Evolutionary conservation across 2,888 invertebrate genomes (phyloP), one percentile per base, ranked within the genome.

Genomic region (Chaitophorus viminalis): DNA sequence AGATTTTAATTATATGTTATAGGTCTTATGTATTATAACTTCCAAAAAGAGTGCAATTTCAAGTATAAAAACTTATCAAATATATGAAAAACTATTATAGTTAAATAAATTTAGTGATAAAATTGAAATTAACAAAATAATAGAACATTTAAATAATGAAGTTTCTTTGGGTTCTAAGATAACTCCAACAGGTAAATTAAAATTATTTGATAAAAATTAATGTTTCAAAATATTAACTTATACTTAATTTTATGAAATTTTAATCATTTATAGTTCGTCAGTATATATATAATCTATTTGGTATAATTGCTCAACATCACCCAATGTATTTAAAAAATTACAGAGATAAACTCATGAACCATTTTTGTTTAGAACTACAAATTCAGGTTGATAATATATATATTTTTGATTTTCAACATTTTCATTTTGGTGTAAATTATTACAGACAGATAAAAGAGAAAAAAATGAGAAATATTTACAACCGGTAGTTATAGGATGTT

Each of bases 301-400:
- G 75, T 39, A 29, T 83, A 39, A 83, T 83, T 75, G 75, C 75
- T 74, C 74, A 83, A 60, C 14, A 83, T 83, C 75, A 83, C 75
- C 83, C 83, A 9, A 83, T 83, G 75, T 76, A 75, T 36, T 65
- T 83, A 75, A 75, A 11, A 65, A 39, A 72, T 65, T 83, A 83
- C 39, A 39, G 60, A 75, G 83, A 83, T 39, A 83, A 83, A 83
- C 75, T 83, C 14, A 65, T 83, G 52, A 83, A 83, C 31, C 31
- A 75, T 11, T 83, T 75, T 83, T 83, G 54, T 75, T 65, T 36
- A 21, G 83, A 83, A 75, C 75, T 83, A 14, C 83, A 83, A 60
- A 60, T 39, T 60, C 75, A 75, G 39, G 83, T 83, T 83, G 29
- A 52, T 82, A 33, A 52, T 82, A 70, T n/a, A n/a, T n/a, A 36